A percentile compares a stretch with the other conserved stretches of the same genome.
Conservation (phyloP, 2,113 vertebrate species). For the Prunella fulvescens region DNA sequence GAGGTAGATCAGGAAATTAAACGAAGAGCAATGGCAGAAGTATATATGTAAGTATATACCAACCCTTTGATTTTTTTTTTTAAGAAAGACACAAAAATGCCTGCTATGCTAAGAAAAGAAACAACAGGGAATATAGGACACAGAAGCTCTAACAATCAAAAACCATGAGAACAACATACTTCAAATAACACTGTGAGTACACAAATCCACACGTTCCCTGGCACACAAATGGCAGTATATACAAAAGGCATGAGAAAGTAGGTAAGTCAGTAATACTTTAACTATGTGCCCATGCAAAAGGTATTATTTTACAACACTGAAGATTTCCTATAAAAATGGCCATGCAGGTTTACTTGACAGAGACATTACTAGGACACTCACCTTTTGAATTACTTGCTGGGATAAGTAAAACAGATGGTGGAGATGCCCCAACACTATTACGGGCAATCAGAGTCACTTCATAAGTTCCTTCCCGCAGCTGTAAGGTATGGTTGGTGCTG, state of each 20-base stretch:
- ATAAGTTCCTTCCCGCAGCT: conserved; percentile 49
- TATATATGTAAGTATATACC: background rate
- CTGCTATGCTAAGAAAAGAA: background rate
- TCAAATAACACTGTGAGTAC: background rate
- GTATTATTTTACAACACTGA: background rate
- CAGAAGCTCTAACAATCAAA: background rate
- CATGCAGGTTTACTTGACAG: background rate
- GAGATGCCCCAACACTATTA: conserved; percentile 80
- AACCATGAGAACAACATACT: background rate
- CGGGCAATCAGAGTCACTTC: conserved; percentile 66
- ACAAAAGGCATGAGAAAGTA: background rate
- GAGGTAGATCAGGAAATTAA: background rate
- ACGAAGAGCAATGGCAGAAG: background rate
- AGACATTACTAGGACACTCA: conserved; percentile 7
- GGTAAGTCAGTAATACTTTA: background rate
- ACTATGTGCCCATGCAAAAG: background rate
- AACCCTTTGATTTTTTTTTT: background rate
- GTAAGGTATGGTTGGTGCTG: conserved; percentile 44
- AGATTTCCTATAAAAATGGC: background rate
- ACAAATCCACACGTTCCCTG: background rate
- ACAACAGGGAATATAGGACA: background rate
- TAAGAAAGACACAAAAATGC: background rate
- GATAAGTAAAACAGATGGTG: conserved; percentile 68
- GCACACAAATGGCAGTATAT: background rate
- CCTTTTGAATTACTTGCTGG: conserved; percentile 65